phyloP scores from a whole-genome alignment of 2,113 vertebrate genomes.

The Ptilonorhynchus violaceus region DNA sequence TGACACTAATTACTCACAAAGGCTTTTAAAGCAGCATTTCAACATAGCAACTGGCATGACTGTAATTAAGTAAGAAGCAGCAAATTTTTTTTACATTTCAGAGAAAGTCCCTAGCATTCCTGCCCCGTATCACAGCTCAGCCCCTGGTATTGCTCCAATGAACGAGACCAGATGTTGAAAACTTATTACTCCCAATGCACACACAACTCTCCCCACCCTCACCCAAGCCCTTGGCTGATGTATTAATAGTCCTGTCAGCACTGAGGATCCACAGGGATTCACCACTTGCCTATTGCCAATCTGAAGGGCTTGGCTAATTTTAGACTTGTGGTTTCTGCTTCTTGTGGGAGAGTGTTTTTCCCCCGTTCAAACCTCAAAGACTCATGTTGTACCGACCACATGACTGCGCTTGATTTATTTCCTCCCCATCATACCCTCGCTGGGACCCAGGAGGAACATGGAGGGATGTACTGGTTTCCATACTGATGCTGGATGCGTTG shows the following conservation, averaged over 20 bases:
- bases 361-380: slow-evolving; percentile 22
- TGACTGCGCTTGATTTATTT: neutral
- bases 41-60: slow-evolving; percentile 67
- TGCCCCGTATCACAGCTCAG: neutral
- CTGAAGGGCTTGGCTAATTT: slow-evolving; percentile 52
- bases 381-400: neutral
- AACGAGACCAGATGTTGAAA: neutral
- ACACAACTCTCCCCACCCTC: neutral
- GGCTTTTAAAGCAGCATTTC: slow-evolving; percentile 75
- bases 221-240: slow-evolving; percentile 1
- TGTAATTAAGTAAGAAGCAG: slow-evolving; percentile 69
- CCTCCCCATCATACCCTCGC: neutral
- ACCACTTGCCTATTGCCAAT: slow-evolving; percentile 10
- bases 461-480: neutral
- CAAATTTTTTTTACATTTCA: neutral
- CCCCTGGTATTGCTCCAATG: neutral
- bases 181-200: neutral
- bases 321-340: neutral
- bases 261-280: slow-evolving; percentile 36
- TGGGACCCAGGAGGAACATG: neutral
- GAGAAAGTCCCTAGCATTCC: neutral
- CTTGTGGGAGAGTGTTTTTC: neutral
- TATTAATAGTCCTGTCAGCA: slow-evolving; percentile 51
- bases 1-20: slow-evolving; percentile 82
- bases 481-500: neutral